Base-by-base conservation (phyloP, 1,140 invertebrate species). In the Sitophilus oryzae region DNA sequence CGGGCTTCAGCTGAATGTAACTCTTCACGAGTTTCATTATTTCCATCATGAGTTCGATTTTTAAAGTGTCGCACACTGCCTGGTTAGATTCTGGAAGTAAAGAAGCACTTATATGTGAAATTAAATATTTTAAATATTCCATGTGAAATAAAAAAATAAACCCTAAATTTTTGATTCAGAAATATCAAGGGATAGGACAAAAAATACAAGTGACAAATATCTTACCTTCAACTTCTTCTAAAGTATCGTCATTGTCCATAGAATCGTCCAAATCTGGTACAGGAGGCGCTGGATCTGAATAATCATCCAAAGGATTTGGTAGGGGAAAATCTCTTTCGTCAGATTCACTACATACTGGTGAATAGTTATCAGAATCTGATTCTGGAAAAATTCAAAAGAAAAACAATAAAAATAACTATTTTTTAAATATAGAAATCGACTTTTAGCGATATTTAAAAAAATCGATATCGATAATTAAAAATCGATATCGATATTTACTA, bases 261-360 rank as follows among this genome's bases (percentile, higher is more conserved):
- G 30, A 16, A 19, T 35, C 23, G 35, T 38, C 47, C 19, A 38
- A 6, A 14, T 49, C 47, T 9, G 47, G 35, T 19, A 36, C 9
- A 2, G 47, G 37, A 2, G 34, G 11, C n/a, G 38, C n/a, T 9
- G 35, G 35, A n/a, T 49, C 47, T 11, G 8, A 14, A 19, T 25
- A 46, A 10, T 46, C 47, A 2, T 40, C 36, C 16, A 18, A 9
- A 9, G 16, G 10, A 1, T 21, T 11, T 8, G 38, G 8, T 2
- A 40, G 1, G 5, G 34, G 10, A 21, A 36, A 43, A 4, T 43
- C 47, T 10, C 20, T 20, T 3, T 67, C 68, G 53, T 78, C 77
- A 0, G 62, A 65, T 30, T 79, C 79, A 61, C 77, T 79, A 55
- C 77, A 80, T 3, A 81, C 74, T 3, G 79, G 71, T 11, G 69